Percentiles rank a stretch among this genome's conserved stretches.
These are phyloP conservation scores for Hetaerina titia DNA, from an alignment of 2,888 invertebrate species.

Conservation along the genomic window DNA sequence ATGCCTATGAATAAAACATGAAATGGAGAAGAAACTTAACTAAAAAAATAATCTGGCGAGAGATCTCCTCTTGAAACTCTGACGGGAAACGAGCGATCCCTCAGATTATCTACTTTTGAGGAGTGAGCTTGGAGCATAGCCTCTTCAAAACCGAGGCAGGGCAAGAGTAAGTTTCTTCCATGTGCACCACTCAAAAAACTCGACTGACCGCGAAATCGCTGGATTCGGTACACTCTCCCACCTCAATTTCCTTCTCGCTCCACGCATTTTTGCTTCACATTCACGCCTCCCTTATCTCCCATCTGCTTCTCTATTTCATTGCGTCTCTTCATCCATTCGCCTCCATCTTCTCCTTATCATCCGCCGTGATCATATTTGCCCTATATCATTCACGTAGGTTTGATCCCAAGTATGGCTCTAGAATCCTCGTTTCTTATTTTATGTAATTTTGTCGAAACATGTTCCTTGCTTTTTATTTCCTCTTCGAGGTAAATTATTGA, in stretches of 20 bases:
- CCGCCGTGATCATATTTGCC: background rate
- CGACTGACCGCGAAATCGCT: constrained; percentile 50
- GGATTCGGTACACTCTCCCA: background rate
- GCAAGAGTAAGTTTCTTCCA: background rate
- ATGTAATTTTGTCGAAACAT: no score
- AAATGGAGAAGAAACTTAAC: background rate
- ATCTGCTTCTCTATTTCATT: background rate
- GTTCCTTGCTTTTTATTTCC: no score
- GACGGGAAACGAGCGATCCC: background rate
- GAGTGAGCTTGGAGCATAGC: constrained; percentile 9
- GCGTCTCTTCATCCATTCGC: background rate
- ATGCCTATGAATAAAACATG: constrained; percentile 52
- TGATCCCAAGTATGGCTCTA: no score
- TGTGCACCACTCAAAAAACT: constrained; percentile 27
- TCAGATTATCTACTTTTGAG: constrained; percentile 36
- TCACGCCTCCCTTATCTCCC: constrained; percentile 17
- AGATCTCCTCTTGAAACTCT: background rate
- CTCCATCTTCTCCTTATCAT: background rate
- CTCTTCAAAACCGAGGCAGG: background rate
- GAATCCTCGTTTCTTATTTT: no score
- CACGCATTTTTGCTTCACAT: background rate
- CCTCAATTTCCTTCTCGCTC: background rate
- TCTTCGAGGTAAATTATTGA: no score
- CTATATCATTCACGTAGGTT: background rate
- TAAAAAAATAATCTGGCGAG: background rate